Conservation (phyloP, 1,140 invertebrate genomes). For the Pristionchus pacificus region DNA sequence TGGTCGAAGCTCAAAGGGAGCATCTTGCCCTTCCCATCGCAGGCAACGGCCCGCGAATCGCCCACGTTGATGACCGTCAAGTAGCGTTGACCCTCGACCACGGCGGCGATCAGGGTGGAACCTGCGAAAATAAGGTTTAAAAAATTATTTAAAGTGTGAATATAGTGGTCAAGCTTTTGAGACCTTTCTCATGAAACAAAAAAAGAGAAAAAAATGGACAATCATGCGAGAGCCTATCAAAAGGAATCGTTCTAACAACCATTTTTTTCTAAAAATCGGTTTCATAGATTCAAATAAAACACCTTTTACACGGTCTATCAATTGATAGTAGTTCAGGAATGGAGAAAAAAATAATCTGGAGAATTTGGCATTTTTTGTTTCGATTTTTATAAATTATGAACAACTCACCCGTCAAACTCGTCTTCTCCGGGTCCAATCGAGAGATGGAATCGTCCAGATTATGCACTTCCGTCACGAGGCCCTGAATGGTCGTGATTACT, state of each 20-base stretch:
- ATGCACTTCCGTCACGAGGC: constrained; percentile 25
- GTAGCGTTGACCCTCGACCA: constrained; percentile 71
- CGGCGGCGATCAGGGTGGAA: constrained; percentile 83
- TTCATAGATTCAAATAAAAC: background rate
- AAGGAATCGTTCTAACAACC: constrained; percentile 2
- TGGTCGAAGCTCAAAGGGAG: constrained; percentile 91
- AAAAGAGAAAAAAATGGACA: constrained; percentile 16
- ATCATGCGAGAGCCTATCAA: constrained; percentile 24
- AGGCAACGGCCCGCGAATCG: constrained; percentile 89
- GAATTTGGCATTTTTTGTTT: background rate
- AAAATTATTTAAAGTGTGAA: constrained; percentile 26
- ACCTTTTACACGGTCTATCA: background rate
- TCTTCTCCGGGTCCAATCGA: constrained; percentile 19
- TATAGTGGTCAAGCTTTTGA: constrained; percentile 26
- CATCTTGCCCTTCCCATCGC: constrained; percentile 78
- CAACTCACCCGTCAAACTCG: constrained; percentile 26
- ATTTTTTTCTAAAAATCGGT: background rate
- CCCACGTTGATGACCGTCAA: constrained; percentile 90
- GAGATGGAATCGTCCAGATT: constrained; percentile 25
- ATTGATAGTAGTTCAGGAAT: background rate
- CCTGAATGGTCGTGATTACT: constrained; percentile 6
- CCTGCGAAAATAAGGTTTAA: too few species aligned
- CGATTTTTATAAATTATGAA: background rate
- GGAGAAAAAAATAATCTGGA: background rate
- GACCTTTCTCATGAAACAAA: constrained; percentile 14